phyloP scores from a whole-genome alignment of 2,888 invertebrate genomes.

The Lysandra bellargus region DNA sequence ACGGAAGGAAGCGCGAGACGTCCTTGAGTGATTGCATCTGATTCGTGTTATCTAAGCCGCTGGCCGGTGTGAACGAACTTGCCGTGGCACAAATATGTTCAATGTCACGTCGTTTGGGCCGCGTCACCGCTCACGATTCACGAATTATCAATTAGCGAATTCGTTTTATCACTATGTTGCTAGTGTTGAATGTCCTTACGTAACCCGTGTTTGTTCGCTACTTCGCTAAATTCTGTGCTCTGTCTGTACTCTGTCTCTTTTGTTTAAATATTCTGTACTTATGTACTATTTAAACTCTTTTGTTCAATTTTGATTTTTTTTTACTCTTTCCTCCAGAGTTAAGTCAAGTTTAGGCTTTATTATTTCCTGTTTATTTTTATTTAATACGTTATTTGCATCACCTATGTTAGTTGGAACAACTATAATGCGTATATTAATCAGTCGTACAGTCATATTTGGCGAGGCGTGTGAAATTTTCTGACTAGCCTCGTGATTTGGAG shows the following conservation, averaged over 20 bases:
- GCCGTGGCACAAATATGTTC: conserved; percentile 1
- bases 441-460: no score
- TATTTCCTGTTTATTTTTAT: no score
- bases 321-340: no score
- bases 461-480: no score
- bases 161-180: neutral
- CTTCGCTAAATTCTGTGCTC: neutral
- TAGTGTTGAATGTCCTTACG: neutral
- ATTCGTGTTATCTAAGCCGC: conserved; percentile 19
- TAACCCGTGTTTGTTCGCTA: neutral
- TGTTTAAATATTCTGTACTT: neutral
- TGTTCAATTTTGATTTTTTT: neutral
- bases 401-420: no score
- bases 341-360: no score
- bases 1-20: neutral
- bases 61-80: conserved; percentile 22
- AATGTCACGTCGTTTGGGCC: conserved; percentile 23
- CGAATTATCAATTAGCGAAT: conserved; percentile 24
- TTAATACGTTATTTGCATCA: no score
- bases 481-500: no score
- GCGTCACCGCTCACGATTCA: conserved; percentile 13
- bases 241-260: neutral
- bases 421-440: no score
- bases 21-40: conserved; percentile 18
- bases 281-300: neutral